Evolutionary conservation across 2,888 invertebrate genomes (phyloP).

Genomic region (Meteorus cinctellus): DNA sequence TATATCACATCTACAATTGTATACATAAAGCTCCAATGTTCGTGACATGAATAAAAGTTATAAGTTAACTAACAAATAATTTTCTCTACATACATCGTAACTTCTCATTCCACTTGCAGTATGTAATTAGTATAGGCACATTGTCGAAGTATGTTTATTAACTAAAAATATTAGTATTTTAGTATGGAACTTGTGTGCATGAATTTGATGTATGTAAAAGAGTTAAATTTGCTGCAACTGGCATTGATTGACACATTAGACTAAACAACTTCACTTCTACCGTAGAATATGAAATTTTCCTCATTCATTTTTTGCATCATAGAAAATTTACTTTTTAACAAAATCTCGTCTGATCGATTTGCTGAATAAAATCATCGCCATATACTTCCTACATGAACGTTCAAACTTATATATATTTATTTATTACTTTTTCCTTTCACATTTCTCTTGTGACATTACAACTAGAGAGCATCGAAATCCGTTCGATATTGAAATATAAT

Average conservation of each 20-base stretch:
- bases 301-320: not conserved
- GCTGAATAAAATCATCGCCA: not conserved
- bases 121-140: not conserved
- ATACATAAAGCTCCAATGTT: not conserved
- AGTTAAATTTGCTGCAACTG: not conserved
- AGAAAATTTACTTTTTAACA: not conserved
- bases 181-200: not conserved
- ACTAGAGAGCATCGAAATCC: slow-evolving; percentile 13
- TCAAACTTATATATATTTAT: slow-evolving; percentile 4
- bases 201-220: not conserved
- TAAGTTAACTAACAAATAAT: slow-evolving; percentile 9
- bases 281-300: no score
- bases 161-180: not conserved
- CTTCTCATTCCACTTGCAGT: not conserved
- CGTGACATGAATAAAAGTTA: slow-evolving; percentile 15
- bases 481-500: slow-evolving; percentile 46
- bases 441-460: not conserved
- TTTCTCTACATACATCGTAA: not conserved
- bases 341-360: not conserved
- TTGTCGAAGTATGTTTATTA: not conserved
- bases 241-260: not conserved
- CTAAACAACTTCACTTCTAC: no score
- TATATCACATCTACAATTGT: not conserved
- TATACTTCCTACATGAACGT: not conserved
- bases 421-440: not conserved